These are phyloP conservation scores for Hirudinaria manillensis DNA, from an alignment of 2,888 invertebrate genomes.

Conservation along the genomic window DNA sequence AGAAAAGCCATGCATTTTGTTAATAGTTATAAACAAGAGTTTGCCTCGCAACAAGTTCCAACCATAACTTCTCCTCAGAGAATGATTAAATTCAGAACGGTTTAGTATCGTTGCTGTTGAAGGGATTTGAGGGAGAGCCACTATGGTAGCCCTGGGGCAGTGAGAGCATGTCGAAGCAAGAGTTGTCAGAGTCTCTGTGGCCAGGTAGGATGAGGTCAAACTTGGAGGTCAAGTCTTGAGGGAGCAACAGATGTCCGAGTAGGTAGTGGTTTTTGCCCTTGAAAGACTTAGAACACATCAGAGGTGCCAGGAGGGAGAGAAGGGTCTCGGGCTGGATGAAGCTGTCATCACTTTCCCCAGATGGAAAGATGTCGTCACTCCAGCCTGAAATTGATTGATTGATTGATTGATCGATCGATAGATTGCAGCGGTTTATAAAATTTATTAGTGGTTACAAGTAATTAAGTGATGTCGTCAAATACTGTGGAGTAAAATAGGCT, in stretches of 20 bases:
- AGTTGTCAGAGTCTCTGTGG: constrained; percentile 66
- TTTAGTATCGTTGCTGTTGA: neutral
- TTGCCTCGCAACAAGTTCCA: too few relatives aligned
- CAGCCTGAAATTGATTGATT: too few relatives aligned
- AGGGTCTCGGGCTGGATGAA: constrained; percentile 74
- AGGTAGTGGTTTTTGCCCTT: constrained; percentile 70
- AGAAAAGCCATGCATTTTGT: too few relatives aligned
- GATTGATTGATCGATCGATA: too few relatives aligned
- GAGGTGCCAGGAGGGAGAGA: constrained; percentile 92
- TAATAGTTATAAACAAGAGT: too few relatives aligned
- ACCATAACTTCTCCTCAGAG: too few relatives aligned
- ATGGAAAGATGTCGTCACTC: constrained; percentile 71
- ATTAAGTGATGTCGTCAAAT: too few relatives aligned
- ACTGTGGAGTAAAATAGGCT: too few relatives aligned
- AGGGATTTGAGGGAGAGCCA: neutral
- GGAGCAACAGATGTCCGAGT: constrained; percentile 88
- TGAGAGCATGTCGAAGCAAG: constrained; percentile 26
- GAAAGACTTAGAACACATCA: constrained; percentile 75
- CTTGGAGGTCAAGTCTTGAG: constrained; percentile 69
- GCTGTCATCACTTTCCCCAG: constrained; percentile 54
- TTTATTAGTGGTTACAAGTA: neutral
- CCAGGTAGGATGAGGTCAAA: constrained; percentile 75
- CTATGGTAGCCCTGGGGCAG: neutral
- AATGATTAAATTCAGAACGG: too few relatives aligned
- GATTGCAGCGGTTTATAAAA: neutral